Evolutionary conservation across 2,797 vertebrate species (phyloP).

Genomic region (Falco berigora): DNA sequence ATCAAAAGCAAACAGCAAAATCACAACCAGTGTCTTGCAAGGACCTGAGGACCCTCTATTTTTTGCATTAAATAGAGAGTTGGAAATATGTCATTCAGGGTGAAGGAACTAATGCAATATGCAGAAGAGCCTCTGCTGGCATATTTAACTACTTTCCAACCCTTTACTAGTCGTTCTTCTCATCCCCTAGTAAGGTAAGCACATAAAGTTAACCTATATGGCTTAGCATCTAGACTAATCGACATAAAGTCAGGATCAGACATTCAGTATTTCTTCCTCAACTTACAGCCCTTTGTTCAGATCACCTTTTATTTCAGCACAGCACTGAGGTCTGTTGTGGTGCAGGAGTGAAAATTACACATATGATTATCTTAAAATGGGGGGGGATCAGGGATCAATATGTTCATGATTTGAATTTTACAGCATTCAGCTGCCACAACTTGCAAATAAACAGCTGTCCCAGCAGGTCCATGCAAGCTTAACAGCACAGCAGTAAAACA

Average conservation of each 20-base stretch:
- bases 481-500: not conserved
- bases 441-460: conserved; percentile 26
- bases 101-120: not conserved
- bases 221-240: not conserved
- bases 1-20: not conserved
- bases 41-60: not conserved
- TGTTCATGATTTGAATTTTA: conserved; percentile 12
- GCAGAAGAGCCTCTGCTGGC: not conserved
- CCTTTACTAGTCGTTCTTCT: not conserved
- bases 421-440: not conserved
- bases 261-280: not conserved
- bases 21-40: not conserved
- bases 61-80: not conserved
- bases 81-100: not conserved
- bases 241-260: not conserved
- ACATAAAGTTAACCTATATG: not conserved
- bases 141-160: not conserved
- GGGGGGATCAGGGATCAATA: not conserved
- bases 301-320: not conserved
- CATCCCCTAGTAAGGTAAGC: not conserved
- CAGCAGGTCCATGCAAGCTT: conserved; percentile 8
- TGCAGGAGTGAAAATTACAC: not conserved
- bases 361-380: not conserved
- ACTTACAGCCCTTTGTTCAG: not conserved
- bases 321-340: not conserved